Conservation (phyloP, 2,113 vertebrate species). For the Lepisosteus oculatus region DNA sequence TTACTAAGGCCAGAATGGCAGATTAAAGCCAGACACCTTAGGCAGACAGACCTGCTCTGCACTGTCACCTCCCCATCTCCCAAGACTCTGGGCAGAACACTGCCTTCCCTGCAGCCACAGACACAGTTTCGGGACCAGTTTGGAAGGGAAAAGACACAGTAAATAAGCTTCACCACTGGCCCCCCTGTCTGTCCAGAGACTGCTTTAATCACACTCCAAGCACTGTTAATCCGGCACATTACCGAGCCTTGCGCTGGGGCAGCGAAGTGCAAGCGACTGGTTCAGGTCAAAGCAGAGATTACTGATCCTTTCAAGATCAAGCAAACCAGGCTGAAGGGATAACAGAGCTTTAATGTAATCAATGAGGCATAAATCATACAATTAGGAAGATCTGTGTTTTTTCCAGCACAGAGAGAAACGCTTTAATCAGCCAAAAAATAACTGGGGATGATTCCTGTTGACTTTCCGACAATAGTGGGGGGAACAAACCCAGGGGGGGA, state of each 20-base stretch:
- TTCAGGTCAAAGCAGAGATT: slow-evolving; percentile 3
- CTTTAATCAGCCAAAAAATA: too few relatives aligned
- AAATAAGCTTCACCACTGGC: neutral
- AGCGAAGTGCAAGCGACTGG: neutral
- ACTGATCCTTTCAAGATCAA: slow-evolving; percentile 15
- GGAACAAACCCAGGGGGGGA: too few relatives aligned
- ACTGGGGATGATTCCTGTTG: too few relatives aligned
- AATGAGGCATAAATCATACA: slow-evolving; percentile 18
- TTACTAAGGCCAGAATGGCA: neutral
- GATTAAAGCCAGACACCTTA: neutral
- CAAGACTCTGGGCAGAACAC: too few relatives aligned
- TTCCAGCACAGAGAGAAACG: too few relatives aligned
- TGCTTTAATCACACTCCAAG: neutral
- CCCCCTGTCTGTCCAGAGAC: neutral
- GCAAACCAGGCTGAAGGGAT: slow-evolving; percentile 18
- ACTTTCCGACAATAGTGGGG: too few relatives aligned
- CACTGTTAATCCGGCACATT: slow-evolving; percentile 5
- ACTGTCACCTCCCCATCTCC: neutral
- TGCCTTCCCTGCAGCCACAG: too few relatives aligned
- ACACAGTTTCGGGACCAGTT: too few relatives aligned
- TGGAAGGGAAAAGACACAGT: neutral
- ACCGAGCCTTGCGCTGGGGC: neutral
- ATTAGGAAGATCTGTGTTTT: slow-evolving; percentile 9
- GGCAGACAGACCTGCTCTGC: neutral
- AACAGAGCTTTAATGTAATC: slow-evolving; percentile 31